Conservation (phyloP, 2,797 vertebrate genomes). For the Falco berigora region DNA sequence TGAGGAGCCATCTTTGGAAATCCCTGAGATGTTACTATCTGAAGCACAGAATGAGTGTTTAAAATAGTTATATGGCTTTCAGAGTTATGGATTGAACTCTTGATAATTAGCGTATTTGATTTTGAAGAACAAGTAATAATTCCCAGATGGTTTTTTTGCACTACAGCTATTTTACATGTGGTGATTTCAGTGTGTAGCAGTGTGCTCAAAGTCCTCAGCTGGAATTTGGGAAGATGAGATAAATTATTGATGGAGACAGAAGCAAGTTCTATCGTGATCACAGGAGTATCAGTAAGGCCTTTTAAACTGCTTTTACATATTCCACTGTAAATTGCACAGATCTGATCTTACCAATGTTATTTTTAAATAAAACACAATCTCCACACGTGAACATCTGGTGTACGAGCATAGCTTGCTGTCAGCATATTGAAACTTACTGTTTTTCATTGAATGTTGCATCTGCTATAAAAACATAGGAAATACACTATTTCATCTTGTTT, state of each 20-base stretch:
- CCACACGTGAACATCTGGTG: background rate
- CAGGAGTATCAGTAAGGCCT: background rate
- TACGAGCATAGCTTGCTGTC: background rate
- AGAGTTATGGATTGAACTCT: background rate
- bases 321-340: background rate
- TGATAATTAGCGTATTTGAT: background rate
- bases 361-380: background rate
- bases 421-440: background rate
- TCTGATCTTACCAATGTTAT: background rate
- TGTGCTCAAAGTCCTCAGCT: background rate
- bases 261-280: background rate
- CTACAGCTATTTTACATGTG: background rate
- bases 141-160: background rate
- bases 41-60: background rate
- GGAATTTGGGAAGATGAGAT: background rate
- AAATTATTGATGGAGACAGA: background rate
- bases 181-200: background rate
- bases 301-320: background rate
- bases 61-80: background rate
- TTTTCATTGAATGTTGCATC: background rate
- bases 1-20: background rate
- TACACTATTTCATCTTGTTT: background rate
- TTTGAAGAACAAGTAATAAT: background rate
- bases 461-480: background rate
- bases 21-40: background rate